These are phyloP conservation scores for Habrosyne pyritoides DNA, from an alignment of 2,888 invertebrate genomes.

Conservation along the genomic window DNA sequence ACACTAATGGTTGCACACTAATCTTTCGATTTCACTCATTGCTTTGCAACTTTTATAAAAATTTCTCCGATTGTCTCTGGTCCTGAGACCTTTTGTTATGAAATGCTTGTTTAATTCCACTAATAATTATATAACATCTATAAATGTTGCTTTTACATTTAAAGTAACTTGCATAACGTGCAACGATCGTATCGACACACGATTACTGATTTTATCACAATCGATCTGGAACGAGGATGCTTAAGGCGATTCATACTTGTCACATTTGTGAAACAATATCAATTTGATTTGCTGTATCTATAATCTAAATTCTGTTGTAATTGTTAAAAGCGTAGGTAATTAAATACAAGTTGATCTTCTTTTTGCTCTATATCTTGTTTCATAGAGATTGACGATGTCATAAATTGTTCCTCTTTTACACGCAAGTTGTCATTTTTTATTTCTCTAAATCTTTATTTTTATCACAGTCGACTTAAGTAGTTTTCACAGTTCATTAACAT, in stretches of 20 bases:
- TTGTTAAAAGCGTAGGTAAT: slow-evolving; percentile 6
- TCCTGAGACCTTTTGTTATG: slow-evolving; percentile 19
- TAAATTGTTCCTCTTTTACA: not conserved
- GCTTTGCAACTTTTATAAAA: slow-evolving; percentile 34
- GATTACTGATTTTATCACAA: slow-evolving; percentile 62
- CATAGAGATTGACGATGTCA: slow-evolving; percentile 16
- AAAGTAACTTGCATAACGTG: slow-evolving; percentile 33
- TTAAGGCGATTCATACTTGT: slow-evolving; percentile 51
- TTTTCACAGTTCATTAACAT: slow-evolving; percentile 38
- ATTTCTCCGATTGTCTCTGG: slow-evolving; percentile 14
- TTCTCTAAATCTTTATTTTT: slow-evolving; percentile 22
- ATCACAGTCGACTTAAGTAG: slow-evolving; percentile 27
- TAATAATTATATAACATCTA: slow-evolving; percentile 44
- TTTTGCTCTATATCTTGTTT: slow-evolving; percentile 32
- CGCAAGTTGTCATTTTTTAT: not conserved
- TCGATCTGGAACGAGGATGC: slow-evolving; percentile 53
- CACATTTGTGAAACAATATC: slow-evolving; percentile 32
- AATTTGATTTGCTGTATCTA: slow-evolving; percentile 11
- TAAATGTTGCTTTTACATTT: slow-evolving; percentile 26
- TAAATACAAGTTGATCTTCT: slow-evolving; percentile 11
- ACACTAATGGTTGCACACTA: slow-evolving; percentile 58
- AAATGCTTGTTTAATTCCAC: slow-evolving; percentile 31
- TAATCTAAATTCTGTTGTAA: not conserved
- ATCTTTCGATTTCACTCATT: slow-evolving; percentile 57
- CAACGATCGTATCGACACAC: slow-evolving; percentile 52